phyloP scores from a whole-genome alignment of 2,113 vertebrate species.

The Tragelaphus scriptus region DNA sequence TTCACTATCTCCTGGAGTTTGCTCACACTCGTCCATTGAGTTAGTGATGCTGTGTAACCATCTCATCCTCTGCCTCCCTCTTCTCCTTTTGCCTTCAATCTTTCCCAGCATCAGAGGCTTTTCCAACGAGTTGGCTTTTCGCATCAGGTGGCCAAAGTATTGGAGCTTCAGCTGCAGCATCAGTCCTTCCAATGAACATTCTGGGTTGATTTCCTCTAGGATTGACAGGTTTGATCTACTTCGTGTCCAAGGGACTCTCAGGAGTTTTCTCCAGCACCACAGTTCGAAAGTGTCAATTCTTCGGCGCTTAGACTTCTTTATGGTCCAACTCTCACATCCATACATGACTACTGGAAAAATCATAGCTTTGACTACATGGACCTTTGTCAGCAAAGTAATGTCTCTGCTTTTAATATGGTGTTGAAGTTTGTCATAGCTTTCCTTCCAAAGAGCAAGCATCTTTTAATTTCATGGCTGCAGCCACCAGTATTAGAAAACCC shows the following conservation, averaged over 20 bases:
- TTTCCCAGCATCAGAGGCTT: background rate
- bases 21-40: background rate
- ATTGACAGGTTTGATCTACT: background rate
- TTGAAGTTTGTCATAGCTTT: background rate
- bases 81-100: background rate
- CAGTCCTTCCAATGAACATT: background rate
- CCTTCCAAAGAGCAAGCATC: background rate
- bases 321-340: background rate
- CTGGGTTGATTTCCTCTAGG: background rate
- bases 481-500: background rate
- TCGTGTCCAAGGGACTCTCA: background rate
- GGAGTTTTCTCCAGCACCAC: background rate
- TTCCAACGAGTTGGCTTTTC: background rate
- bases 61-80: background rate
- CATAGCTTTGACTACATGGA: background rate
- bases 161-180: background rate
- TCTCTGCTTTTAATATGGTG: background rate
- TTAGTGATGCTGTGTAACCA: background rate
- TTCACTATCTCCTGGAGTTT: background rate
- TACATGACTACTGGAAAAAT: background rate
- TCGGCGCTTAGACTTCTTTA: fast-evolving
- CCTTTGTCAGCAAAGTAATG: background rate
- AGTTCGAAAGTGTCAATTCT: background rate
- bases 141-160: background rate
- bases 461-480: background rate